Evolutionary conservation across 2,888 invertebrate genomes (phyloP).

Genomic region (Onthophagus sagittarius): DNA sequence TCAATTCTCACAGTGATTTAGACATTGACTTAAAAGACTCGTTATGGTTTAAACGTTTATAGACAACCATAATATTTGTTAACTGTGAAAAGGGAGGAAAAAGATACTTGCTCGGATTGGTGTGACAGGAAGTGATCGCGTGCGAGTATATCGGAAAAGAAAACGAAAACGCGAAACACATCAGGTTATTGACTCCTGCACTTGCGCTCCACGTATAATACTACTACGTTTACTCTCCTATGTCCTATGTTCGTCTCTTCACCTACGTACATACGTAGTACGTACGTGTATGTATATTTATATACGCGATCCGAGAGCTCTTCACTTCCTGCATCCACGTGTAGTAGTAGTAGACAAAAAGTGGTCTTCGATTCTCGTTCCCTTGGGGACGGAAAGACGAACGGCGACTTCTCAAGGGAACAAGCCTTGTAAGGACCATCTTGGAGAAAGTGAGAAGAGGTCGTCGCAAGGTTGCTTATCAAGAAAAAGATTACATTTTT

Average conservation of each 20-base stretch:
- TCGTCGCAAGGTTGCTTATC: not conserved
- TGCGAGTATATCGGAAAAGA: constrained; percentile 11
- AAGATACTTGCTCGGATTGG: not conserved
- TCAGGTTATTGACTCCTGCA: constrained; percentile 13
- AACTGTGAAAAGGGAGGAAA: not conserved
- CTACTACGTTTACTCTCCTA: not conserved
- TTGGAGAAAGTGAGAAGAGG: not conserved
- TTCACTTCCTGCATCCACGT: not conserved
- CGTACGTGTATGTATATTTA: not conserved
- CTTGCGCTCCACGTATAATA: not conserved
- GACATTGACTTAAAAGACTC: no score
- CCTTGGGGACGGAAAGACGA: not conserved
- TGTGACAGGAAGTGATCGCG: constrained; percentile 19
- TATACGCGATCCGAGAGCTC: not conserved
- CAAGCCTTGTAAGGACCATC: not conserved
- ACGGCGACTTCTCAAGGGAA: not conserved
- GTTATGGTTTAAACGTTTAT: no score
- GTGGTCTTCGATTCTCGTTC: not conserved
- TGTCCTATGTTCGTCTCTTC: not conserved
- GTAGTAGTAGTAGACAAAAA: not conserved
- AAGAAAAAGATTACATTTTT: not conserved
- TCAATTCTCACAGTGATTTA: no score
- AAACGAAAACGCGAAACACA: constrained; percentile 7
- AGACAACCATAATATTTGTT: no score
- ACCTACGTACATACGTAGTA: no score